Percentiles rank a stretch among this genome's conserved stretches.
Conservation (phyloP, 2,888 invertebrate genomes). For the Priocnemis perturbator region DNA sequence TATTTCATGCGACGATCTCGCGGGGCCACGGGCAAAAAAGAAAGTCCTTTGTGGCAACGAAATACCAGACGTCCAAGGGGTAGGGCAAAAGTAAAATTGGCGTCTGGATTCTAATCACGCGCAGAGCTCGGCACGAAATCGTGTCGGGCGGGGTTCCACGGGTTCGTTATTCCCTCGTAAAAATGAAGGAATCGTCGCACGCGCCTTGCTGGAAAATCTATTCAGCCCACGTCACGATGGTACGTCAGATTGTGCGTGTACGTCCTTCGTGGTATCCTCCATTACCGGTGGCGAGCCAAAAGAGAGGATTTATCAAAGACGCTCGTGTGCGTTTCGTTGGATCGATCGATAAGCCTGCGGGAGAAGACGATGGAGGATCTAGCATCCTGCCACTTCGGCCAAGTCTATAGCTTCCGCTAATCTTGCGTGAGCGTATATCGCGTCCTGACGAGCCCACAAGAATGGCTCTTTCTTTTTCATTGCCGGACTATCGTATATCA, state of each 20-base stretch:
- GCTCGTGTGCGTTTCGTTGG: constrained; percentile 16
- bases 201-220: constrained; percentile 13
- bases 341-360: constrained; percentile 29
- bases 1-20: constrained; percentile 23
- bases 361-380: constrained; percentile 33
- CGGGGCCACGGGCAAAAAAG: constrained; percentile 34
- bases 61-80: constrained; percentile 19
- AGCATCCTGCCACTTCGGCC: constrained; percentile 34
- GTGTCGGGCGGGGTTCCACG: constrained; percentile 23
- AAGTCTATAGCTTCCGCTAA: constrained; percentile 39
- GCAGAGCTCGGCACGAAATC: constrained; percentile 42
- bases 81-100: constrained; percentile 54
- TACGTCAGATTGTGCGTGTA: not conserved
- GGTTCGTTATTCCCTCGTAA: constrained; percentile 13
- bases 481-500: too few relatives aligned
- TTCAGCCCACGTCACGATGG: constrained; percentile 22
- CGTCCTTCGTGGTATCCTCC: constrained; percentile 14
- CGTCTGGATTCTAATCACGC: constrained; percentile 58
- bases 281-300: not conserved
- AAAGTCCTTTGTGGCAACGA: constrained; percentile 46
- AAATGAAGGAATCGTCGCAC: constrained; percentile 8
- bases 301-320: too few relatives aligned
- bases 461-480: too few relatives aligned
- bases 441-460: too few relatives aligned
- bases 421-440: constrained; percentile 16